Evolutionary conservation across 2,888 invertebrate genomes (phyloP).

Genomic region (Nebria salina): DNA sequence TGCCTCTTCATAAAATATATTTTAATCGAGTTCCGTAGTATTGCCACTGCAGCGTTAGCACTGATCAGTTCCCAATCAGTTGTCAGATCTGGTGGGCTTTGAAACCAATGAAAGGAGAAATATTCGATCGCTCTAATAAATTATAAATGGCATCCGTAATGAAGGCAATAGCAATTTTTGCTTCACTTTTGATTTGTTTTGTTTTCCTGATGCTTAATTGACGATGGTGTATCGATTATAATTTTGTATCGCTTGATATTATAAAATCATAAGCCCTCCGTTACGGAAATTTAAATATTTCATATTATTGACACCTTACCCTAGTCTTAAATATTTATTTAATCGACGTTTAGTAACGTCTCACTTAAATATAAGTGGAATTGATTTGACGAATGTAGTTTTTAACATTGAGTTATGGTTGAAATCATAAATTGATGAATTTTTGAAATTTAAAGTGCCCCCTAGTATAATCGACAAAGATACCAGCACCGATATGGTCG

Average conservation of each 20-base stretch:
- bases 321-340: too few relatives aligned
- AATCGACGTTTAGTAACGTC: too few relatives aligned
- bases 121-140: neutral
- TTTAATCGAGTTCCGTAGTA: neutral
- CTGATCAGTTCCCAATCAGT: neutral
- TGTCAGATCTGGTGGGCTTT: neutral
- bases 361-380: too few relatives aligned
- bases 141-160: neutral
- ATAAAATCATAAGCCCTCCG: neutral
- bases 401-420: too few relatives aligned
- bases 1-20: neutral
- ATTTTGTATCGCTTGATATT: neutral
- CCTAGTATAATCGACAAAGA: constrained; percentile 89
- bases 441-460: constrained; percentile 72
- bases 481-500: constrained; percentile 92
- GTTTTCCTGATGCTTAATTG: neutral
- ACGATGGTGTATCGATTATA: neutral
- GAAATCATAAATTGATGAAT: neutral
- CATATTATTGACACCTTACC: too few relatives aligned
- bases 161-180: neutral
- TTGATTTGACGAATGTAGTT: too few relatives aligned
- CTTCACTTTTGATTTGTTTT: neutral
- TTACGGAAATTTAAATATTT: neutral
- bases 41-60: neutral
- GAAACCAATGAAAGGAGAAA: neutral